phyloP scores from a whole-genome alignment of 1,140 invertebrate genomes.

The Phenacoccus solenopsis region DNA sequence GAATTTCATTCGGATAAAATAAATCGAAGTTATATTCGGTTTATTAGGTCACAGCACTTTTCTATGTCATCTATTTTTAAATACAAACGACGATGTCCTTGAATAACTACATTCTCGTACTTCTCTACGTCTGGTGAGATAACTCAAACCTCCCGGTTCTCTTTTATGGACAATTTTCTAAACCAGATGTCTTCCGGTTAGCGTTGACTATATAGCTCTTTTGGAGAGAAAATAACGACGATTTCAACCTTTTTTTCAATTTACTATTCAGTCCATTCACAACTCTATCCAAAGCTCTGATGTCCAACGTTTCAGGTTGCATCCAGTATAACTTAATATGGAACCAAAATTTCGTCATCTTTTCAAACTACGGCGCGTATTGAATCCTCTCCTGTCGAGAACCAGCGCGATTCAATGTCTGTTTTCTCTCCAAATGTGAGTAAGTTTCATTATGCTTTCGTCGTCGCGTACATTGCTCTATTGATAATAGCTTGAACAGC shows the following conservation, averaged over 20 bases:
- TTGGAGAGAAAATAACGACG: neutral
- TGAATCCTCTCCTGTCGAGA: too few relatives aligned
- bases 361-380: neutral
- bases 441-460: too few relatives aligned
- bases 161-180: conserved; percentile 3
- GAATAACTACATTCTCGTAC: neutral
- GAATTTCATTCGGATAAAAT: too few relatives aligned
- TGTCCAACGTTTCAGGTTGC: too few relatives aligned
- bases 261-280: too few relatives aligned
- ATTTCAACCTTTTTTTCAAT: too few relatives aligned
- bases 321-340: too few relatives aligned
- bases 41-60: neutral
- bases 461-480: too few relatives aligned
- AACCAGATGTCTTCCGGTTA: neutral
- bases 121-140: neutral
- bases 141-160: neutral
- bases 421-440: too few relatives aligned
- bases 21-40: neutral
- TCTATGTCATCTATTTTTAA: neutral
- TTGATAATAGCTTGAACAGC: too few relatives aligned
- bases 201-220: neutral
- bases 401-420: too few relatives aligned
- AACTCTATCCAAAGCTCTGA: neutral
- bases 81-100: neutral
- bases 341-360: neutral